Base-by-base conservation (phyloP, 2,797 vertebrate genomes). In the Amniataba percoides region DNA sequence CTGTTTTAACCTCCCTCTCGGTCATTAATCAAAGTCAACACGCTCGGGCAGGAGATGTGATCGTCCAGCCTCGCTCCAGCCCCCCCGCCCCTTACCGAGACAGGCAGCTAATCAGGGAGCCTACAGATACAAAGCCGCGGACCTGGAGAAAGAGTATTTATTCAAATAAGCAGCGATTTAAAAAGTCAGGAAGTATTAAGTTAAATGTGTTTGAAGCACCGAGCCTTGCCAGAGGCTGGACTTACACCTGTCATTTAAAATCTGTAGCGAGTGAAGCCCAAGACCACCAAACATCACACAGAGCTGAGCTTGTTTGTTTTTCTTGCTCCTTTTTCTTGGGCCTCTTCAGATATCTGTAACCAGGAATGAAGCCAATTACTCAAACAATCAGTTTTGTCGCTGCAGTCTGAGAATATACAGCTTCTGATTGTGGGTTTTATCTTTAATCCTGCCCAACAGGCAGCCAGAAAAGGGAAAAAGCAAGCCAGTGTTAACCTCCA, bases 11-110 rank as follows among this genome's bases (percentile, higher is more conserved):
- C 88, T 88, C 81, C 81, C 74, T 87, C 68, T 58, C 46, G 9
- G 78, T 77, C 87, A 92, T 93, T 93, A 85, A 92, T 94, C 92
- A 91, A 88, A 86, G 87, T 88, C 87, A 92, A 63, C 66, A 71
- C 25, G 57, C 61, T 74, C 53, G 27, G 69, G 64, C 67, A 59
- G 79, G 63, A 78, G 82, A 82, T 69, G 83, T 61, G 74, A 87
- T 84, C 77, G 78, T 66, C 64, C 42, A 77, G 80, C 73, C 70
- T 78, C 27, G 52, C 34, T 36, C 34, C 34, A 7, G 34, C 34
- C 34, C 34, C 34, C 34, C 34, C 70, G 48, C 72, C 27, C 46
- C n/a, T n/a, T n/a, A n/a, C n/a, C n/a, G 48, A 84, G 60, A 76
- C 84, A 57, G 62, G 79, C 75, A 49, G 83, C 78, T 81, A 78